Percentiles rank a stretch among this genome's conserved stretches.
Evolutionary conservation across 2,888 invertebrate genomes (phyloP).

Genomic region (Melieria picta): DNA sequence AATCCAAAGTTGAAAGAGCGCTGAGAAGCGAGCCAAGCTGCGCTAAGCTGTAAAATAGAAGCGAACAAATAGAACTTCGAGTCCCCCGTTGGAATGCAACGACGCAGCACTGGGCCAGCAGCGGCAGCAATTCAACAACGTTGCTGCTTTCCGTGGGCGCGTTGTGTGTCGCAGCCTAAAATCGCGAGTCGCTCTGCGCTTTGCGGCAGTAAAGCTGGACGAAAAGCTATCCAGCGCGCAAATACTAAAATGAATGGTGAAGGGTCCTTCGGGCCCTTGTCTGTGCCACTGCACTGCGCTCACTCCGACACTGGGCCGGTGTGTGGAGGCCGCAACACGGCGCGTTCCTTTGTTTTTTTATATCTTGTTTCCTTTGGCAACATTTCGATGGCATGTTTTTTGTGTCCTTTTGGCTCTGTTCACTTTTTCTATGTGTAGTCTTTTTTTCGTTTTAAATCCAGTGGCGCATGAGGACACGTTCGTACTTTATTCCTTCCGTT

Average conservation of each 20-base stretch:
- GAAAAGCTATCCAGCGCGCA: no score
- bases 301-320: no score
- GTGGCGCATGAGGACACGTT: constrained; percentile 47
- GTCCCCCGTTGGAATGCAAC: constrained; percentile 17
- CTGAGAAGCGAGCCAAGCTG: neutral
- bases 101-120: no score
- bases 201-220: no score
- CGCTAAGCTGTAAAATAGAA: neutral
- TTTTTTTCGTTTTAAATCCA: constrained; percentile 38
- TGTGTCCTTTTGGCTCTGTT: constrained; percentile 13
- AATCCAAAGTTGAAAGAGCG: constrained; percentile 2
- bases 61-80: neutral
- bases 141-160: neutral
- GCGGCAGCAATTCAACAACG: no score
- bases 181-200: no score
- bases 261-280: no score
- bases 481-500: constrained; percentile 47
- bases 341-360: neutral
- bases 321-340: neutral
- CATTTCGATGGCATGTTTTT: constrained; percentile 7
- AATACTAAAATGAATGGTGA: no score
- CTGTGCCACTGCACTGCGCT: no score
- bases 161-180: neutral
- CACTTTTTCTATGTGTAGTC: constrained; percentile 22
- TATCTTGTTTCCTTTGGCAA: constrained; percentile 1